Base-by-base conservation (phyloP, 2,113 vertebrate species). In the Galemys pyrenaicus region DNA sequence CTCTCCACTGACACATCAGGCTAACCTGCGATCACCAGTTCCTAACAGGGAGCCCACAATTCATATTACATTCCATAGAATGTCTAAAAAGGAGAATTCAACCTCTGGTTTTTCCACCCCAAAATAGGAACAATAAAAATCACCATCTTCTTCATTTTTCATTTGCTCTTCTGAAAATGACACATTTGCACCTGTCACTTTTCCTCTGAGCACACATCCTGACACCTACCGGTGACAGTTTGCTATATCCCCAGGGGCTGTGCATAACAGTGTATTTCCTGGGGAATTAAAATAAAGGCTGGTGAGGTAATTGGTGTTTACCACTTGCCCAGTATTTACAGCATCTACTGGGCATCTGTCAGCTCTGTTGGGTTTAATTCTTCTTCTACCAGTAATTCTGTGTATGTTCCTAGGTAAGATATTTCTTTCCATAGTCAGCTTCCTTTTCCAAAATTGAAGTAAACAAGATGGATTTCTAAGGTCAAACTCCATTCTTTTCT, bases 131-230 rank as follows among this genome's bases (percentile, higher is more conserved):
- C 0, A 0, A 89, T 26, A 79, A 91, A 91, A 82, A 89, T 39
- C 9, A 2, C 6, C 58, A 24, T 32, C 62, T 77, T 71, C n/a
- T 77, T 68, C 44, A 0, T 44, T 91, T 83, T 65, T 77, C 20
- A 37, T 71, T 80, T 81, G 74, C 80, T 83, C 9, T 89, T 87
- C 92, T 81, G 26, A 46, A 97, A 96, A 73, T 91, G 28, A 71
- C 19, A 62, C 9, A 2, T 28, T 73, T 19, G 9, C 35, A 6
- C 44, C 79, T 92, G 49, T 62, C 68, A 46, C 60, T 68, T 92
- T 78, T 65, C 44, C 77, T 92, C 67, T 17, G 20, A 56, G 51
- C 19, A 84, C 1, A 70, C 37, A 22, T 87, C 28, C 58, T 58
- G 75, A 94, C 54, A 65, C 24, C 65, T 32, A 73, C 75, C 1